Evolutionary conservation across 1,140 invertebrate genomes (phyloP), one percentile per base, ranked within the genome.

Genomic region (Penaeus japonicus): DNA sequence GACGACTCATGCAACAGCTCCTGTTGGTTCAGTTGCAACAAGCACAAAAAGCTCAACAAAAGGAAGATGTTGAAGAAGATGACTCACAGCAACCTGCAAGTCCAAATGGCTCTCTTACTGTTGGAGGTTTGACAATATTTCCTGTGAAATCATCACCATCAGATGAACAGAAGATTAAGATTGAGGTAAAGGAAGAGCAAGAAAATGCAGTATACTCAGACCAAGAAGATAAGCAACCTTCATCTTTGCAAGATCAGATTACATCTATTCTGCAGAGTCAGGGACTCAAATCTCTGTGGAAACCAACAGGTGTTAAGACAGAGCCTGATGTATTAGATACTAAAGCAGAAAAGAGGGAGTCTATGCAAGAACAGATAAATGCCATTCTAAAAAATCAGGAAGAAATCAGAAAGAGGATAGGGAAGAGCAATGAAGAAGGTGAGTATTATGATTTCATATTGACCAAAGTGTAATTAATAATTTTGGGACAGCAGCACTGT

Each of bases 351-450:
- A 57, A 78, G n/a, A 53, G 73, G n/a, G 82, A 89, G 53, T 84
- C 87, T 4, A 89, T 89, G 87, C 82, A 89, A 53, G 87, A 89
- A 59, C 87, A 89, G 47, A 89, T 89, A 27, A 65, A 85, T 30
- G 83, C 87, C 18, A 89, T 89, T 55, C 70, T 89, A 2, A 53
- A 75, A 1, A 75, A 85, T 39, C 87, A 89, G 35, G 82, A 89
- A 62, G 75, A 84, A 39, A 82, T 81, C 20, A 80, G 87, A 30
- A 70, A 47, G 27, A 89, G 84, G 57, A 53, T 70, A 7, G 39
- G 57, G 53, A 85, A 80, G 32, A 77, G 24, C 17, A 70, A 77
- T 30, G 70, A 77, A 5, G 65, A 83, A 24, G 78, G 87, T 88
- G 53, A 84, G 65, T 70, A 30, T n/a, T n/a, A n/a, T n/a, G n/a